Conservation (phyloP, 2,113 vertebrate genomes). For the Callipepla californica region DNA sequence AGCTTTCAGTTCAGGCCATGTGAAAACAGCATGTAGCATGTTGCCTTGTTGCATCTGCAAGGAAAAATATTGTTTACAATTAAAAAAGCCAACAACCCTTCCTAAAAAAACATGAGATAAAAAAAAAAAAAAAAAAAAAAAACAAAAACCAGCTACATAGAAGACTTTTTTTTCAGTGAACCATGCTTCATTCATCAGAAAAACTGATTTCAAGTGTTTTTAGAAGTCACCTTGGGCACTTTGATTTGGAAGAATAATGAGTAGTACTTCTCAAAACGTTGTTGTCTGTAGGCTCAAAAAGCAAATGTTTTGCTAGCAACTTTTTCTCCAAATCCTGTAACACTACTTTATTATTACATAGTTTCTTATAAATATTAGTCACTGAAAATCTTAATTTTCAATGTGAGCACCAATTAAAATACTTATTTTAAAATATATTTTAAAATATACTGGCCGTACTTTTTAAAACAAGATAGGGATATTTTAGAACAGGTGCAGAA, state of each 20-base stretch:
- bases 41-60: neutral
- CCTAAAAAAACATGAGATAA: neutral
- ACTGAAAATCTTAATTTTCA: neutral
- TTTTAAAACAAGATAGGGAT: neutral
- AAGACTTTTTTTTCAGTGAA: neutral
- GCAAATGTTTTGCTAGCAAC: neutral
- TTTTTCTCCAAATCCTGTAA: neutral
- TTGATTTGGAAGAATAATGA: neutral
- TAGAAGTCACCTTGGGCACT: neutral
- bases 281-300: neutral
- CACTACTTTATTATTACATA: neutral
- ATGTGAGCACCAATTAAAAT: neutral
- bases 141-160: neutral
- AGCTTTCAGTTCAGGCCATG: neutral
- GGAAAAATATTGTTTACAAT: neutral
- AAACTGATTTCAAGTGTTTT: neutral
- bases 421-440: slow-evolving; percentile 11
- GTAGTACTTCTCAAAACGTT: neutral
- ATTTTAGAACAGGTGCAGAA: slow-evolving; percentile 2
- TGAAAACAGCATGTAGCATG: neutral
- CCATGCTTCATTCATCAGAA: neutral
- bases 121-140: neutral
- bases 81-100: neutral
- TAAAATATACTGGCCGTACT: neutral
- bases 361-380: neutral